phyloP scores from a whole-genome alignment of 2,797 vertebrate species.

The Malurus splendens region DNA sequence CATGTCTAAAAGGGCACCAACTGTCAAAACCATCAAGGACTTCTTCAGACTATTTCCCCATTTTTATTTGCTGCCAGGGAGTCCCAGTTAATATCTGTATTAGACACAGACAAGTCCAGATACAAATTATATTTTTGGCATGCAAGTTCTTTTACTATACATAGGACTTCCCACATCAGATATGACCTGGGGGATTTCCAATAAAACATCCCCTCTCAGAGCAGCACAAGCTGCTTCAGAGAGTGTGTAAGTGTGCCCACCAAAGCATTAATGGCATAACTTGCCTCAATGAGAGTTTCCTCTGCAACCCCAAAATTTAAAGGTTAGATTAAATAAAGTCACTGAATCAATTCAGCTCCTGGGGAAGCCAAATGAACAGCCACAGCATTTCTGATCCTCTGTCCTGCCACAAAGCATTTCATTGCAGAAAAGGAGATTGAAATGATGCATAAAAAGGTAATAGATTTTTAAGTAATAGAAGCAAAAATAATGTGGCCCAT shows the following conservation, averaged over 20 bases:
- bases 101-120: background rate
- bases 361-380: constrained; percentile 14
- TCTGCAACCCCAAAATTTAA: background rate
- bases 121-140: background rate
- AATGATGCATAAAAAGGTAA: constrained; percentile 42
- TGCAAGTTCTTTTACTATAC: background rate
- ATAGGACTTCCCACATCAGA: background rate
- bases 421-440: background rate
- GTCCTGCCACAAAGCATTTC: constrained; percentile 2
- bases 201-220: background rate
- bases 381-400: background rate
- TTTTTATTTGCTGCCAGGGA: background rate
- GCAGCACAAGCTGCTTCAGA: background rate
- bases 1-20: background rate
- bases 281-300: background rate
- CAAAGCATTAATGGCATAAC: background rate
- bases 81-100: background rate
- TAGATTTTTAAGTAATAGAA: constrained; percentile 36
- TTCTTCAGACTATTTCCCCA: background rate
- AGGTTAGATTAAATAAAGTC: constrained; percentile 15
- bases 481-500: constrained; percentile 20
- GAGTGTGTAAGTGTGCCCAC: background rate
- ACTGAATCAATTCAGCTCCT: background rate
- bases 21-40: background rate
- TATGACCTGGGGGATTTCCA: background rate